These are phyloP conservation scores for Epinephelus moara DNA, from an alignment of 2,113 vertebrate species.

Conservation along the genomic window DNA sequence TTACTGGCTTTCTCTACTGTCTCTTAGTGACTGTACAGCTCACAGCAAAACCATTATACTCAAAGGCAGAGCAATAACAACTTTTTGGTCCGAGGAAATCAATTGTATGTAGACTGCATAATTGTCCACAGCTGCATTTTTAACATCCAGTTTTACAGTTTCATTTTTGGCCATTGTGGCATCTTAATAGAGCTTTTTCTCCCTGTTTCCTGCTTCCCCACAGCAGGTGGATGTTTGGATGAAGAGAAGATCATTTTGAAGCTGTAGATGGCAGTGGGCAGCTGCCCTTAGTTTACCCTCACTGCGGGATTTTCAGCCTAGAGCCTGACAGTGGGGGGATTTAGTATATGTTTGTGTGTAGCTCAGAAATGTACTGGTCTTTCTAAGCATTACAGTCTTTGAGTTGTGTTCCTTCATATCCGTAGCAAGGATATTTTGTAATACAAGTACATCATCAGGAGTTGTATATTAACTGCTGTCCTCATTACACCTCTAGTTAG, in stretches of 20 bases:
- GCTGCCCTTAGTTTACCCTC: constrained; percentile 59
- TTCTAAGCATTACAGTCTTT: background rate
- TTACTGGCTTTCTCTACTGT: constrained; percentile 31
- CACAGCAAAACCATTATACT: constrained; percentile 40
- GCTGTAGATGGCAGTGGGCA: constrained; percentile 28
- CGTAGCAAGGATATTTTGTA: background rate
- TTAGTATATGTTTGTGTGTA: constrained; percentile 23
- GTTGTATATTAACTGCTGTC: constrained; percentile 14
- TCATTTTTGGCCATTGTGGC: constrained; percentile 19
- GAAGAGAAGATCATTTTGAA: constrained; percentile 51
- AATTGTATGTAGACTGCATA: constrained; percentile 36
- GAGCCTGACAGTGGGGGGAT: constrained; percentile 34
- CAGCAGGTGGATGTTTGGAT: constrained; percentile 53
- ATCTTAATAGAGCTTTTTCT: background rate
- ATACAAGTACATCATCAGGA: background rate
- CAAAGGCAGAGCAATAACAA: constrained; percentile 44
- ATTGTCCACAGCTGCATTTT: constrained; percentile 63
- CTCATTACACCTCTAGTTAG: background rate
- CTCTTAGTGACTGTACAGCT: constrained; percentile 49
- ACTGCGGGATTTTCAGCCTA: constrained; percentile 48
- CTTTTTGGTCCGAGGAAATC: constrained; percentile 38
- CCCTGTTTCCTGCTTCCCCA: background rate
- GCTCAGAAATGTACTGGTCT: constrained; percentile 3
- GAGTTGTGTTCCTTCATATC: constrained; percentile 2
- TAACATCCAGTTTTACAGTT: constrained; percentile 40